A percentile compares a stretch with the other conserved stretches of the same genome.
phyloP scores from a whole-genome alignment of 2,797 vertebrate species.

The Champsocephalus esox region DNA sequence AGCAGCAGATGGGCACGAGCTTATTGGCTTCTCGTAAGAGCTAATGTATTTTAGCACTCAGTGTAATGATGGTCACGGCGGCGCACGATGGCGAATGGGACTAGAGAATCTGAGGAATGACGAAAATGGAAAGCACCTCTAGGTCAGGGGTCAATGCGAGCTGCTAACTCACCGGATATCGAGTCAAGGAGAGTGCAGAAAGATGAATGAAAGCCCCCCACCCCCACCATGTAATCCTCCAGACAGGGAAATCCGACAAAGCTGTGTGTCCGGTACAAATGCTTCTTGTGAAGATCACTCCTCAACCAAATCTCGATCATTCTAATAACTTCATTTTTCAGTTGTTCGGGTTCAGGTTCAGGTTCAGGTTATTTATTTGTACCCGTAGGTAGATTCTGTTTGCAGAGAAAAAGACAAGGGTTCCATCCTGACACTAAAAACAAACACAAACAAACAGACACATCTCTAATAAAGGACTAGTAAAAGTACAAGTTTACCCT shows the following conservation, averaged over 20 bases:
- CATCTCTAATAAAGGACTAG: no score
- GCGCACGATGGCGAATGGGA: constrained; percentile 18
- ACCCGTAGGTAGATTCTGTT: no score
- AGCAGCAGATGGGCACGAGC: constrained; percentile 69
- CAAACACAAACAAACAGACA: no score
- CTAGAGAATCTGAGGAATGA: constrained; percentile 28
- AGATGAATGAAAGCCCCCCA: constrained; percentile 22
- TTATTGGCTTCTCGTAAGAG: constrained; percentile 68
- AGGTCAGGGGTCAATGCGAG: constrained; percentile 37
- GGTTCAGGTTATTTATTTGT: no score
- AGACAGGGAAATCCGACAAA: constrained; percentile 29
- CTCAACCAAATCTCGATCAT: neutral
- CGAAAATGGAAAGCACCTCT: constrained; percentile 58
- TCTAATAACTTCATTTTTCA: no score
- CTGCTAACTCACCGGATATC: constrained; percentile 19
- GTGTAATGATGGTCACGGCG: constrained; percentile 56
- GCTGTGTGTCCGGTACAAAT: neutral
- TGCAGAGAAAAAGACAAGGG: no score
- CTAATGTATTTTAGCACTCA: constrained; percentile 72
- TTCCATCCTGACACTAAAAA: no score
- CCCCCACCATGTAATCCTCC: constrained; percentile 34
- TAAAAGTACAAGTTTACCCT: no score
- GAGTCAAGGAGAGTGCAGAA: constrained; percentile 41
- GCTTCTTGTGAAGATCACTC: neutral
- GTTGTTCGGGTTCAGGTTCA: no score